A percentile compares a stretch with the other conserved stretches of the same genome.
These are phyloP conservation scores for Vulpes vulpes DNA, from an alignment of 2,113 vertebrate genomes.

Conservation along the genomic window DNA sequence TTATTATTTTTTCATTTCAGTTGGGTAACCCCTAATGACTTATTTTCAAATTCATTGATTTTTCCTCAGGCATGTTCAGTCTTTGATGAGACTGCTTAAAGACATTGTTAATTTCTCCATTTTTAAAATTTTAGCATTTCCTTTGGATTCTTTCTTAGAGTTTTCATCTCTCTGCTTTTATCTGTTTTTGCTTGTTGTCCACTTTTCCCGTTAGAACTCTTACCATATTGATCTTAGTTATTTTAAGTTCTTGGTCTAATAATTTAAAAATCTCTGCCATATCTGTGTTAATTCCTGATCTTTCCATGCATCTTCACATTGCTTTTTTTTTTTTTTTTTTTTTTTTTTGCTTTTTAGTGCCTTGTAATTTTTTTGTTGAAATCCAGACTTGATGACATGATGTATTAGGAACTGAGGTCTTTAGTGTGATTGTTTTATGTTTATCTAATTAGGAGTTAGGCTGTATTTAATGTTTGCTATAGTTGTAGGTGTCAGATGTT, in stretches of 20 bases:
- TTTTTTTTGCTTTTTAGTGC: background rate
- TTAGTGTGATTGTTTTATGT: background rate
- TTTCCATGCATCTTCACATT: background rate
- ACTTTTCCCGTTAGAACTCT: background rate
- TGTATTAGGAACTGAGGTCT: background rate
- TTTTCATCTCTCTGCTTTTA: background rate
- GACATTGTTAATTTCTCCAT: background rate
- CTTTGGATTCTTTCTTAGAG: background rate
- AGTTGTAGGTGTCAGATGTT: background rate
- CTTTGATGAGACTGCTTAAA: background rate
- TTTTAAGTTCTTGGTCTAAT: background rate
- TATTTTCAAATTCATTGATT: background rate
- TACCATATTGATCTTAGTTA: background rate
- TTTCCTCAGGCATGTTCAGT: background rate
- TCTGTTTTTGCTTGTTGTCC: background rate
- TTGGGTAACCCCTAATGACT: background rate
- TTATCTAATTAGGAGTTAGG: background rate
- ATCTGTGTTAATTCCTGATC: background rate
- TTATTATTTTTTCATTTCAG: background rate
- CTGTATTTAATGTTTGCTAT: background rate
- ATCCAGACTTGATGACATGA: background rate
- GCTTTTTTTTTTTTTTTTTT: background rate
- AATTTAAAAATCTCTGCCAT: background rate
- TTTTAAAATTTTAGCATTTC: background rate
- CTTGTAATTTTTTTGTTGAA: background rate